Evolutionary conservation across 2,888 invertebrate species (phyloP).

Genomic region (Tenthredo livida): DNA sequence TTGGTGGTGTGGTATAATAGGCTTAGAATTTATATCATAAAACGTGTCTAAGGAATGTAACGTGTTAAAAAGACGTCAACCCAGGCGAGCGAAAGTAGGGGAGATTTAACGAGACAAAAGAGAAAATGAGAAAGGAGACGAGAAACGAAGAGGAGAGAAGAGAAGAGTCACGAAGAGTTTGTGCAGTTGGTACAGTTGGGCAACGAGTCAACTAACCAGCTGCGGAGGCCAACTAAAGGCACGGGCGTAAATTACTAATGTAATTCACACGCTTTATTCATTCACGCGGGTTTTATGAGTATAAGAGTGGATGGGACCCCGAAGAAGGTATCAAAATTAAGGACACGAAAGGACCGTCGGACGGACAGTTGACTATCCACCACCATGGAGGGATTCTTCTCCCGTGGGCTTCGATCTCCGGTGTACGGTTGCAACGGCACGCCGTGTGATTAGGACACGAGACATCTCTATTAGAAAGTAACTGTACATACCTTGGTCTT

Average conservation of each 20-base stretch:
- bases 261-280: constrained; percentile 47
- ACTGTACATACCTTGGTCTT: constrained; percentile 36
- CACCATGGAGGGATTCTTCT: constrained; percentile 7
- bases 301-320: constrained; percentile 13
- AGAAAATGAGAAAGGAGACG: not conserved
- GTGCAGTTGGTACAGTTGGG: constrained; percentile 37
- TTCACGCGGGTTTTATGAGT: constrained; percentile 44
- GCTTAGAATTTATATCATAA: constrained; percentile 33
- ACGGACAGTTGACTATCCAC: constrained; percentile 14
- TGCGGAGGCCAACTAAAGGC: not conserved
- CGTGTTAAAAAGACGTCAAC: constrained; percentile 42
- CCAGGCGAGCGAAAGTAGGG: not conserved
- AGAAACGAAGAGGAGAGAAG: not conserved
- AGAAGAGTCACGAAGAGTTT: not conserved
- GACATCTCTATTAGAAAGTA: constrained; percentile 54
- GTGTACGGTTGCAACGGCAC: constrained; percentile 45
- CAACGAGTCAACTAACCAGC: constrained; percentile 34
- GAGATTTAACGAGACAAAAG: constrained; percentile 19
- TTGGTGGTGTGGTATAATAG: constrained; percentile 41
- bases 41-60: constrained; percentile 33
- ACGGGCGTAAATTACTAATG: constrained; percentile 47
- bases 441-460: constrained; percentile 33
- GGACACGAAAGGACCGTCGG: constrained; percentile 26
- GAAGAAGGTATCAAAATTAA: constrained; percentile 45
- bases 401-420: not conserved